phyloP scores from a whole-genome alignment of 2,888 invertebrate species.

The Noctua janthina region DNA sequence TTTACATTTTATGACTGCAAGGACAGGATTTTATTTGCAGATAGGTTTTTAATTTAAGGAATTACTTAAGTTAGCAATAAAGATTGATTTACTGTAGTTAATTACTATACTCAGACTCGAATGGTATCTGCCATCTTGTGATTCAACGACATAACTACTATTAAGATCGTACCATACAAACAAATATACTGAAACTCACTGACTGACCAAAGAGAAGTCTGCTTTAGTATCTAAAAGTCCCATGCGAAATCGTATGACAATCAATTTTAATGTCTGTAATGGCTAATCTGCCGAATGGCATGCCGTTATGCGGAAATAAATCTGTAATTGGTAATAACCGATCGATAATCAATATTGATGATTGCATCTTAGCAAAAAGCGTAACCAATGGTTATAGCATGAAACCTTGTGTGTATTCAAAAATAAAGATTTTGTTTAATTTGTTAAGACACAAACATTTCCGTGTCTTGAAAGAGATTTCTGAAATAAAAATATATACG shows the following conservation, averaged over 20 bases:
- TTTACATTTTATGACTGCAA: constrained; percentile 14
- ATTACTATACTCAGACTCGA: background rate
- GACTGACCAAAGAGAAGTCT: background rate
- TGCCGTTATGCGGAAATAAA: constrained; percentile 26
- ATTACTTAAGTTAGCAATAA: background rate
- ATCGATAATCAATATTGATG: constrained; percentile 6
- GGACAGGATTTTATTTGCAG: constrained; percentile 17
- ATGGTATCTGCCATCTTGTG: background rate
- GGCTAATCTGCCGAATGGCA: constrained; percentile 5
- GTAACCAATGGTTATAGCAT: constrained; percentile 19
- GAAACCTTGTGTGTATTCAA: background rate
- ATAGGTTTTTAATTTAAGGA: background rate
- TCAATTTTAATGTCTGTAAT: constrained; percentile 10
- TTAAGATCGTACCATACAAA: background rate
- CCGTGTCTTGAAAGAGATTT: background rate
- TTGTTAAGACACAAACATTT: background rate
- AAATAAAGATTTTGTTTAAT: background rate
- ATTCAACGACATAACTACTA: background rate
- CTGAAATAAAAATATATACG: background rate
- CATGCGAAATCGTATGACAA: constrained; percentile 8
- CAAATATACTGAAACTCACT: background rate
- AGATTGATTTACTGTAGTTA: constrained; percentile 6
- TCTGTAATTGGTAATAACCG: constrained; percentile 22
- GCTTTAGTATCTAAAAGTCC: background rate
- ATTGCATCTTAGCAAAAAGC: constrained; percentile 10